phyloP scores from a whole-genome alignment of 2,888 invertebrate species.

The Tipula unca region DNA sequence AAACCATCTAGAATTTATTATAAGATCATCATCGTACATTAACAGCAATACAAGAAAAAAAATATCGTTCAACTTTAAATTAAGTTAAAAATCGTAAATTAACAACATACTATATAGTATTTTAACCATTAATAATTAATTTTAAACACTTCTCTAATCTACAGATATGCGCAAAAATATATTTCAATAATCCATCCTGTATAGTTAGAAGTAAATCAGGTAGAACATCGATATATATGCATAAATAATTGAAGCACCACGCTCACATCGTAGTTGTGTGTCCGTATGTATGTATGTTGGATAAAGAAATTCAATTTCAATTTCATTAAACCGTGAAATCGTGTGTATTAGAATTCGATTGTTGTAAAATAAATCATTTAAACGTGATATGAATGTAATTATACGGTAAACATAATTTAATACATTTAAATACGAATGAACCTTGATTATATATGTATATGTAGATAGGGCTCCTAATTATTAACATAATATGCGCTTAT shows the following conservation, averaged over 20 bases:
- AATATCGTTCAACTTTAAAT: no score
- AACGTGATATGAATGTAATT: not conserved
- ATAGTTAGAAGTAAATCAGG: not conserved
- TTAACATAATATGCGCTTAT: not conserved
- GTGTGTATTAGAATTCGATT: not conserved
- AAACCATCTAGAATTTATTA: not conserved
- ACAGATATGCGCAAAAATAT: not conserved
- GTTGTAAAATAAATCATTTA: not conserved
- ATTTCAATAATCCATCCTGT: not conserved
- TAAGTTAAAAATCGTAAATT: not conserved
- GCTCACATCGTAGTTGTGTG: no score
- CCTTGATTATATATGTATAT: no score
- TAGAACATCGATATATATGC: not conserved
- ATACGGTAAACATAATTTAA: not conserved
- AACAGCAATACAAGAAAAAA: not conserved
- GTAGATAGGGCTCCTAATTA: not conserved
- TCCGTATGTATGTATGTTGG: not conserved
- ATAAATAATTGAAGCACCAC: not conserved
- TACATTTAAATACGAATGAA: not conserved
- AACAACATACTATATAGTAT: not conserved
- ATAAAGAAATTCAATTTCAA: not conserved
- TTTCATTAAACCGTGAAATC: not conserved
- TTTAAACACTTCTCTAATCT: not conserved
- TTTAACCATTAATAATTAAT: not conserved
- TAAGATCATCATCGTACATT: not conserved